These are phyloP conservation scores for western clawed frog (Xenopus tropicalis) DNA, from an alignment of 2,113 vertebrate genomes.

Conservation along the genomic window UCB_Xtro_10.0 CM004443.2:183577501-183578000, in stretches of 20 bases:
- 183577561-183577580: too few relatives aligned
- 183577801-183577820: constrained; percentile 20
- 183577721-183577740: too few relatives aligned
- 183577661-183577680: too few relatives aligned
- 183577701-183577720: too few relatives aligned
- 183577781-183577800: background rate
- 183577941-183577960: background rate
- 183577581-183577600: too few relatives aligned
- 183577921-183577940: constrained; percentile 15
- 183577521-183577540: too few relatives aligned
- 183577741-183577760: background rate
- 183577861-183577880: constrained; percentile 15
- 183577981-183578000: constrained; percentile 26
- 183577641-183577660: too few relatives aligned
- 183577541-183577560: too few relatives aligned
- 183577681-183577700: too few relatives aligned
- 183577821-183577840: constrained; percentile 9
- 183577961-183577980: constrained; percentile 15
- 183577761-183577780: background rate
- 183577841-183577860: constrained; percentile 20
- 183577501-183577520: too few relatives aligned
- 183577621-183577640: too few relatives aligned
- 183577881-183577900: constrained; percentile 18
- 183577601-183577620: too few relatives aligned
- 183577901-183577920: constrained; percentile 27